A percentile compares a stretch with the other conserved stretches of the same genome.
Conservation (phyloP, 2,797 vertebrate species). For the Okamejei kenojei region DNA sequence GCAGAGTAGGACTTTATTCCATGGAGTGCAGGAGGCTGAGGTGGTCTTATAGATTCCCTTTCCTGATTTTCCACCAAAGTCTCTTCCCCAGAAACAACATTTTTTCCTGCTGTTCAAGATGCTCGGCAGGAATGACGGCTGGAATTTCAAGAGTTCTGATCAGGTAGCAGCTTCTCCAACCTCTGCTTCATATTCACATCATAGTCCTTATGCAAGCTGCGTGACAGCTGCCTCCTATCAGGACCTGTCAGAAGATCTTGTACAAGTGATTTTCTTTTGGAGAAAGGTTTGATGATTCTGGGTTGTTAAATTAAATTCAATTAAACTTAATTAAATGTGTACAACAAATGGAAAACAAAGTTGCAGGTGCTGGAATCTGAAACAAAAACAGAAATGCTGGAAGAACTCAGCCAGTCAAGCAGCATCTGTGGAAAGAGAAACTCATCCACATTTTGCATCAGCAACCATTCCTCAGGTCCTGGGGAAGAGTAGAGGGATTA, state of each 20-base stretch:
- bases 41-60: not conserved
- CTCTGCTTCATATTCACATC: not conserved
- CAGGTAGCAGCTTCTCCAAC: not conserved
- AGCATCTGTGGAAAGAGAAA: too few species aligned
- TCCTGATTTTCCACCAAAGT: not conserved
- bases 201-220: not conserved
- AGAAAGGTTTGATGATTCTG: not conserved
- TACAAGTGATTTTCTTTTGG: not conserved
- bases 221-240: not conserved
- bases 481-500: too few species aligned
- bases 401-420: too few species aligned
- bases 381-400: too few species aligned
- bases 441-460: too few species aligned
- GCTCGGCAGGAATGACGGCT: not conserved
- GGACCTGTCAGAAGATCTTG: not conserved
- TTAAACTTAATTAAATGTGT: not conserved
- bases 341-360: too few species aligned
- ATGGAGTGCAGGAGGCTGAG: too few species aligned
- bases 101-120: not conserved
- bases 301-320: not conserved
- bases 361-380: too few species aligned
- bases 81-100: not conserved
- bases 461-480: too few species aligned
- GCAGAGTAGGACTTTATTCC: too few species aligned
- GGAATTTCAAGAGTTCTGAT: not conserved